phyloP scores from a whole-genome alignment of 2,113 vertebrate species.

The Centropus bengalensis region DNA sequence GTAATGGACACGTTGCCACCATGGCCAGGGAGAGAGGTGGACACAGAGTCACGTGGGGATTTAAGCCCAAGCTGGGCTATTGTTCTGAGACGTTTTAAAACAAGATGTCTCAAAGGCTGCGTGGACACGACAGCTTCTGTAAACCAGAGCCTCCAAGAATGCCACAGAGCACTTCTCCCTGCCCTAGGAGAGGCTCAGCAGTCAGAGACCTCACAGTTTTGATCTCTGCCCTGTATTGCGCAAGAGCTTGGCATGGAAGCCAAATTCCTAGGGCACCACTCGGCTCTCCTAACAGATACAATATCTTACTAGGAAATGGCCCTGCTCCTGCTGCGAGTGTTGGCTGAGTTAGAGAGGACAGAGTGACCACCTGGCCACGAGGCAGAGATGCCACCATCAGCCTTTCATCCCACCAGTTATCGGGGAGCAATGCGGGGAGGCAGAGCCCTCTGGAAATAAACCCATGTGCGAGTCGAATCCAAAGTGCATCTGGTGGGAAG shows the following conservation, averaged over 20 bases:
- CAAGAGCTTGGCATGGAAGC: neutral
- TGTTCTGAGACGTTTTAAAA: neutral
- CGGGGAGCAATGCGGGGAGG: accelerated
- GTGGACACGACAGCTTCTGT: neutral
- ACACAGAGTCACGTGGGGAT: accelerated
- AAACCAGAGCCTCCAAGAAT: neutral
- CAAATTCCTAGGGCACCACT: neutral
- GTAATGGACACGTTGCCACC: accelerated
- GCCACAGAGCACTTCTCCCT: neutral
- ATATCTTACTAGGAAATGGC: neutral
- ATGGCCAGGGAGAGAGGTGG: accelerated
- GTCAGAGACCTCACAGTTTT: neutral
- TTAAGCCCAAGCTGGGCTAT: neutral
- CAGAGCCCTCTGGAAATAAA: neutral
- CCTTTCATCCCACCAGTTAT: neutral
- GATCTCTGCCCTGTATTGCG: neutral
- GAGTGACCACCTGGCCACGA: neutral
- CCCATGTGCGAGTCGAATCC: neutral
- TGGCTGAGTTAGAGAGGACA: neutral
- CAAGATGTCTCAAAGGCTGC: neutral
- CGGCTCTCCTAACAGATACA: neutral
- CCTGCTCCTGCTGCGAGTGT: neutral
- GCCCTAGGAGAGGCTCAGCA: neutral
- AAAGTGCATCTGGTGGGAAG: neutral
- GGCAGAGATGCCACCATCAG: neutral